Evolutionary conservation across 2,888 invertebrate species (phyloP), one percentile per base, ranked within the genome.

Genomic region (Trachelus iudaicus): DNA sequence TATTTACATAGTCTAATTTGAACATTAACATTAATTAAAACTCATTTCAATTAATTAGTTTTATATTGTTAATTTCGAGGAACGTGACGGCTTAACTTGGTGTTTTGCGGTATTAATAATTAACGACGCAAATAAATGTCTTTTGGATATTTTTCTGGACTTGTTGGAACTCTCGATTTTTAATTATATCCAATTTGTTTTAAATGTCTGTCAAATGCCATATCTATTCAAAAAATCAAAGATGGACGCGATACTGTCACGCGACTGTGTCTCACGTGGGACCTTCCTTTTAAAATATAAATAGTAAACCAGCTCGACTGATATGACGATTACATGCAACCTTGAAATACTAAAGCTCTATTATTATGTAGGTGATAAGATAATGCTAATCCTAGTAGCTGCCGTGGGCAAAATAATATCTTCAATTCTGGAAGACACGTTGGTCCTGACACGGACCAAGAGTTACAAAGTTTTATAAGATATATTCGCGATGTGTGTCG

Each of bases 401-500:
- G 83, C 84, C 82, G 76, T n/a, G 82, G 85, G 85, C 85, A 83
- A 84, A 83, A 75, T 89, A 89, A 88, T 88, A 89, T 89, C 89
- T 81, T 88, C 85, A 82, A 88, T 87, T 87, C 87, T 88, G 90
- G 89, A 90, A 90, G 90, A 90, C 40, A 56, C 89, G 75, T 76
- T 79, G 79, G 30, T 76, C 76, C 73, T n/a, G 73, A 40, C 34
- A 9, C 12, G 79, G 79, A 76, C 74, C 79, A 79, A 76, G 68
- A 69, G 73, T 78, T 73, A 73, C 73, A 23, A 75, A 75, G 31
- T 71, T 33, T 23, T 33, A 1, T 31, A 71, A 34, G 15, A 74
- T 37, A 6, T 71, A 76, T 15, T 35, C n/a, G 31, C 40, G n/a
- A 77, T 56, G 73, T 78, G 80, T 34, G 68, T n/a, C 33, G n/a